Evolutionary conservation across 2,113 vertebrate species (phyloP).

Genomic region (Xyliphius kryptos): DNA sequence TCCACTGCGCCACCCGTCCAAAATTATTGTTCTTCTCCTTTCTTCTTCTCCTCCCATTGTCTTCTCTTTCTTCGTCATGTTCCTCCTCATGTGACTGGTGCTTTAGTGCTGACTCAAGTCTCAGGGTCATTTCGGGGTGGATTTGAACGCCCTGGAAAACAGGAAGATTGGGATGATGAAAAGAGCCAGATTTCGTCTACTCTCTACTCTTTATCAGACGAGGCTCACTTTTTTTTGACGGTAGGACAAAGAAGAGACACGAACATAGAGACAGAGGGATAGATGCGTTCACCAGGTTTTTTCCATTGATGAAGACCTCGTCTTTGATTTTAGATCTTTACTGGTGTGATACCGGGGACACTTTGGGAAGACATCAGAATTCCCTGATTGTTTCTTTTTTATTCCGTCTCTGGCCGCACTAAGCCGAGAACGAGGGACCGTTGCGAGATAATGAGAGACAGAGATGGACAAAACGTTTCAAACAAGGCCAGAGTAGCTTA

Average conservation of each 20-base stretch:
- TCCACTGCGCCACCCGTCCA: too few relatives aligned
- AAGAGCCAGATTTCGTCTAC: neutral
- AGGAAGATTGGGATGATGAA: neutral
- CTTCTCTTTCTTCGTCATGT: slow-evolving; percentile 12
- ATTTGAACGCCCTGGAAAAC: neutral
- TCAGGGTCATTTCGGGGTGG: slow-evolving; percentile 7
- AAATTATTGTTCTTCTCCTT: too few relatives aligned
- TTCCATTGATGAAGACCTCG: slow-evolving; percentile 4
- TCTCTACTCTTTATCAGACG: slow-evolving; percentile 16
- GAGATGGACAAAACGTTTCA: slow-evolving; percentile 31
- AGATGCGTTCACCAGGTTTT: too few relatives aligned
- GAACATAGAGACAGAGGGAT: too few relatives aligned
- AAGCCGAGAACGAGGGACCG: neutral
- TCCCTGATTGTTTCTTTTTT: slow-evolving; percentile 22
- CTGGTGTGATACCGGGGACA: slow-evolving; percentile 3
- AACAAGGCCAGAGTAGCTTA: slow-evolving; percentile 18
- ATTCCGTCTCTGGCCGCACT: slow-evolving; percentile 3
- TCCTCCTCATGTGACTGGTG: neutral
- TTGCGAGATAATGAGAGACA: slow-evolving; percentile 20
- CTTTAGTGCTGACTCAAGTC: slow-evolving; percentile 1
- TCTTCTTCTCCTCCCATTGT: too few relatives aligned
- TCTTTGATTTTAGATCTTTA: slow-evolving; percentile 26
- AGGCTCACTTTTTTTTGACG: slow-evolving; percentile 13
- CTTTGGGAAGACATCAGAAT: slow-evolving; percentile 19
- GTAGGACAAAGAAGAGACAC: too few relatives aligned